A percentile compares a stretch with the other conserved stretches of the same genome.
These are phyloP conservation scores for Calliopum simillimum DNA, from an alignment of 2,888 invertebrate species.

Conservation along the genomic window DNA sequence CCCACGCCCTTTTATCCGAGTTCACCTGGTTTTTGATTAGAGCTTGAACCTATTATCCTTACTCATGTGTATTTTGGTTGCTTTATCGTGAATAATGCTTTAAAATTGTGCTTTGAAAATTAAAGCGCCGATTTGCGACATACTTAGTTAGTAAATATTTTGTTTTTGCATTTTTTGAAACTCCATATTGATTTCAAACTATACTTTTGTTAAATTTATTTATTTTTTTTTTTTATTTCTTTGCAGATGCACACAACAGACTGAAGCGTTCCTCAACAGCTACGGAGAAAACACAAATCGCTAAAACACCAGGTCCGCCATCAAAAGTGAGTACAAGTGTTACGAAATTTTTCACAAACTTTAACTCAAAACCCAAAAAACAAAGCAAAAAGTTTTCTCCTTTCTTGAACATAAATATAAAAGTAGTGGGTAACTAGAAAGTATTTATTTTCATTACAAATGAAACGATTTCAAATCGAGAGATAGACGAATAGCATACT, in stretches of 20 bases:
- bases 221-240: conserved; percentile 24
- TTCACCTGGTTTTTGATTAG: too few species aligned
- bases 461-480: too few species aligned
- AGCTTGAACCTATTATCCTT: too few species aligned
- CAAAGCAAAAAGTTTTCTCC: neutral
- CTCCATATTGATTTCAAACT: neutral
- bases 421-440: too few species aligned
- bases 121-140: too few species aligned
- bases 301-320: conserved; percentile 58
- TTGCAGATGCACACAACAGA: conserved; percentile 60
- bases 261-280: conserved; percentile 57
- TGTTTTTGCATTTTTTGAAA: neutral
- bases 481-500: too few species aligned
- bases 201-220: neutral
- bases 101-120: too few species aligned
- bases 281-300: conserved; percentile 54
- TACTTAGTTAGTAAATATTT: too few species aligned
- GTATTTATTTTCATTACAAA: too few species aligned
- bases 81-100: too few species aligned
- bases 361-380: neutral
- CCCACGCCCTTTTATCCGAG: too few species aligned
- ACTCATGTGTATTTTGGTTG: too few species aligned
- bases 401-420: neutral
- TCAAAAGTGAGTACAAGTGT: neutral
- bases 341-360: neutral